Base-by-base conservation (phyloP, 2,888 invertebrate species). In the Zootermopsis nevadensis region DNA sequence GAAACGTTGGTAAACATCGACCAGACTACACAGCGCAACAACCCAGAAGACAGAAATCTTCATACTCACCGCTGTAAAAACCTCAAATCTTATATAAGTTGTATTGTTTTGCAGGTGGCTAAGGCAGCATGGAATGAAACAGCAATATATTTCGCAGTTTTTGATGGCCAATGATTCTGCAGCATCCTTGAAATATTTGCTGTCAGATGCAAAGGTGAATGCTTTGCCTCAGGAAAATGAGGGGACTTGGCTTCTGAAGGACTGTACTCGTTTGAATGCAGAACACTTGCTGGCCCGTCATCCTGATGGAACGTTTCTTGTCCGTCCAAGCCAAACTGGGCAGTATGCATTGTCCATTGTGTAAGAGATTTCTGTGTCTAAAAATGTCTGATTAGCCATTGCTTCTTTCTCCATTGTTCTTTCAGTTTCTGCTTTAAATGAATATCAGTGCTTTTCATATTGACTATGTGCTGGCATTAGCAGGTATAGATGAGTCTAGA, bases 251-350 rank as follows among this genome's bases (percentile, higher is more conserved):
- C 22, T 79, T 24, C 35, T 79, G n/a, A 31, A 33, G 53, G 35
- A 35, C 24, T 79, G 79, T 35, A 33, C 79, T 27, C 55, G 79
- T 35, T 31, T 2, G n/a, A 38, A 66, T n/a, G 79, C 79, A 35
- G 79, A 79, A 79, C 19, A 24, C 4, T 33, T 79, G 30, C 60
- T 79, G n/a, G 35, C 66, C 15, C 38, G 66, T 7, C 66, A n/a
- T 2, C 79, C 79, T 27, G 79, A 79, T 79, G 79, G 79, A 24
- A 79, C 79, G 15, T 79, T 79, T 60, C 79, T 79, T 53, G 48
- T 79, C 33, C 79, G 79, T 27, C 79, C 79, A 31, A 79, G 79
- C 35, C 60, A 66, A 33, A 79, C 79, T 35, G 79, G 79, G 35
- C 79, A 79, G 66, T 66, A 35, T 66, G 79, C 79, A 27, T 38